phyloP scores from a whole-genome alignment of 2,113 vertebrate genomes.

The Hippocampus abdominalis region DNA sequence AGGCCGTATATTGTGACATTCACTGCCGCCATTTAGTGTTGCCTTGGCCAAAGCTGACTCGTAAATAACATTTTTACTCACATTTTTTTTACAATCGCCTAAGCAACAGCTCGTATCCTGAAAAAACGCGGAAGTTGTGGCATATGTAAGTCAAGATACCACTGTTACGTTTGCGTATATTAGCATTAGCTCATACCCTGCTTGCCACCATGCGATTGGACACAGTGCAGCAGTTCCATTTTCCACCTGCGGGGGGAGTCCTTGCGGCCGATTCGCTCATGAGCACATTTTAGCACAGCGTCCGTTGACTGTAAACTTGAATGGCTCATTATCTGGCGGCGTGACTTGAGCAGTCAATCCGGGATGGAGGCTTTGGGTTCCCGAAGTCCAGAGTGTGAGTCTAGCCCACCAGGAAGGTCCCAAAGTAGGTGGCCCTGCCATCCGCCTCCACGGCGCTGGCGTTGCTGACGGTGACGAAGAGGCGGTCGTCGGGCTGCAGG shows the following conservation, averaged over 20 bases:
- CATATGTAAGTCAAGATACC: too few species aligned
- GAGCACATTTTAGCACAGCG: not conserved
- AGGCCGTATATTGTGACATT: too few species aligned
- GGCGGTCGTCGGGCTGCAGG: slow-evolving; percentile 78
- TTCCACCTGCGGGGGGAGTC: not conserved
- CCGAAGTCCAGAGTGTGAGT: not conserved
- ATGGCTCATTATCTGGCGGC: not conserved
- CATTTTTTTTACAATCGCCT: too few species aligned
- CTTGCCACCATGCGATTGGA: not conserved
- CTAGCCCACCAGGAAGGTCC: slow-evolving; percentile 83
- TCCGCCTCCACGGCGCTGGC: slow-evolving; percentile 81
- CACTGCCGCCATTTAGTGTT: too few species aligned
- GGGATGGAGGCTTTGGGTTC: too few species aligned
- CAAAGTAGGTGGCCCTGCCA: slow-evolving; percentile 86
- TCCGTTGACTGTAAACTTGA: not conserved
- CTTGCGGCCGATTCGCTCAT: not conserved
- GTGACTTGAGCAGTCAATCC: too few species aligned
- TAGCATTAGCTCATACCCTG: too few species aligned
- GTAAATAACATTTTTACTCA: too few species aligned
- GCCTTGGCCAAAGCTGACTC: too few species aligned
- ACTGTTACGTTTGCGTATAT: not conserved
- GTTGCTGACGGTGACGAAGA: slow-evolving; percentile 87
- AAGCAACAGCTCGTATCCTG: not conserved
- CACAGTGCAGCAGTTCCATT: not conserved
- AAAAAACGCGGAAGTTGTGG: not conserved